These are phyloP conservation scores for Drosophila miranda DNA, from an alignment of 1,140 invertebrate genomes.

Conservation along the genomic window DNA sequence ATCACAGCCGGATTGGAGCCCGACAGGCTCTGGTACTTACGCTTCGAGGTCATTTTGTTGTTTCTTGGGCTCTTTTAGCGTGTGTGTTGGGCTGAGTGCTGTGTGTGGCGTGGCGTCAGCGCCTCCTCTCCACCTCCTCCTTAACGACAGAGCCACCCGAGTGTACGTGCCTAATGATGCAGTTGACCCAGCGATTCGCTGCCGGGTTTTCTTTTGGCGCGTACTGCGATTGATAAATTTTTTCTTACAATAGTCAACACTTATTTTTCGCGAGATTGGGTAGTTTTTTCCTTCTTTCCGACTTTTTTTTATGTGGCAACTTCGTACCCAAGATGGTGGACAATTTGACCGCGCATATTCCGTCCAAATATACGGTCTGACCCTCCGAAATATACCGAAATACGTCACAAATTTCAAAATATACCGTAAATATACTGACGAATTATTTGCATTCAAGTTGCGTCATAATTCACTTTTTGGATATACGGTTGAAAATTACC, in stretches of 20 bases:
- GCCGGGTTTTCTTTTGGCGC: constrained; percentile 34
- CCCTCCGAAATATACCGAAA: too few relatives aligned
- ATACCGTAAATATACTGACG: too few relatives aligned
- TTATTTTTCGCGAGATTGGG: constrained; percentile 43
- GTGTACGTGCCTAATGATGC: neutral
- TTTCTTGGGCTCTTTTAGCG: neutral
- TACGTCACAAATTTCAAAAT: too few relatives aligned
- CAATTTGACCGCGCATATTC: too few relatives aligned
- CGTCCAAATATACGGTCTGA: too few relatives aligned
- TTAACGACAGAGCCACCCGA: too few relatives aligned
- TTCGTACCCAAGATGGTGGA: constrained; percentile 25
- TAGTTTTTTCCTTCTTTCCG: constrained; percentile 25
- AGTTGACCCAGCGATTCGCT: neutral
- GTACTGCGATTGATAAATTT: constrained; percentile 12
- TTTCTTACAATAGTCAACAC: constrained; percentile 53
- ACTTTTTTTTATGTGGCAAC: constrained; percentile 42
- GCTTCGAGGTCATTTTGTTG: constrained; percentile 66
- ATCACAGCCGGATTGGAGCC: constrained; percentile 16
- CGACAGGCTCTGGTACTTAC: constrained; percentile 60
- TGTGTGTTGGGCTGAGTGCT: neutral
- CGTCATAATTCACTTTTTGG: too few relatives aligned
- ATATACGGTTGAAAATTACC: too few relatives aligned
- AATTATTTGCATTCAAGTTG: too few relatives aligned
- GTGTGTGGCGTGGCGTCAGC: neutral
- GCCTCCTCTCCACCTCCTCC: too few relatives aligned